These are phyloP conservation scores for Helicoverpa zea DNA, from an alignment of 1,140 invertebrate species.

Conservation along the genomic window DNA sequence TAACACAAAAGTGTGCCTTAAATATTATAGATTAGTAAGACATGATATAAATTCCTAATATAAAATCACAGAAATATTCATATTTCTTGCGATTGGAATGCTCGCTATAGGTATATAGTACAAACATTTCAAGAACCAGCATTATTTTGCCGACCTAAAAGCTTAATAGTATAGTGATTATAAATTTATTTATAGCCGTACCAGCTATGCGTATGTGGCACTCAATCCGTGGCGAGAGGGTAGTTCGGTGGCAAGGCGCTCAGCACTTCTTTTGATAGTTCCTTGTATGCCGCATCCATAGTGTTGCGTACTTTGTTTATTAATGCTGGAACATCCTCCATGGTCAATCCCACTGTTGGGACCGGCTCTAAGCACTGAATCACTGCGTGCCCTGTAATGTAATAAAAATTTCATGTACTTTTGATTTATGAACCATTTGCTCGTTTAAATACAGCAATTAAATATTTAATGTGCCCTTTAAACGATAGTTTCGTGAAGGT, in stretches of 20 bases:
- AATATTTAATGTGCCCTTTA: not conserved
- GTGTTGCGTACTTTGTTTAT: conserved; percentile 89
- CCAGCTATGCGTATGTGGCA: conserved; percentile 13
- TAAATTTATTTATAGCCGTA: conserved; percentile 29
- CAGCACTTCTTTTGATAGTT: conserved; percentile 90
- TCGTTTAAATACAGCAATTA: no score
- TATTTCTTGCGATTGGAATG: conserved; percentile 49
- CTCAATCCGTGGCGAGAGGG: conserved; percentile 74
- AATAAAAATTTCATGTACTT: not conserved
- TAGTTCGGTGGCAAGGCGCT: conserved; percentile 80
- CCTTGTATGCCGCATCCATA: conserved; percentile 90
- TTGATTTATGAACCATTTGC: no score
- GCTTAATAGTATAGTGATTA: conserved; percentile 39
- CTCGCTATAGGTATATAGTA: conserved; percentile 27
- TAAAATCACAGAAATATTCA: conserved; percentile 46
- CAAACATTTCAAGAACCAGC: conserved; percentile 30
- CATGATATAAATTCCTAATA: conserved; percentile 32
- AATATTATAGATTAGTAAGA: conserved; percentile 33
- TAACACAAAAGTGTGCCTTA: conserved; percentile 43
- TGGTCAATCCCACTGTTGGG: conserved; percentile 91
- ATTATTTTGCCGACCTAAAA: conserved; percentile 17
- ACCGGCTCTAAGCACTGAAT: conserved; percentile 93
- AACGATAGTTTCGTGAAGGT: not conserved
- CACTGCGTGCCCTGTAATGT: conserved; percentile 90
- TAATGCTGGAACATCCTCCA: conserved; percentile 91